Evolutionary conservation across 2,113 vertebrate species (phyloP).

Genomic region (Hypocryptadius cinnamomeus): DNA sequence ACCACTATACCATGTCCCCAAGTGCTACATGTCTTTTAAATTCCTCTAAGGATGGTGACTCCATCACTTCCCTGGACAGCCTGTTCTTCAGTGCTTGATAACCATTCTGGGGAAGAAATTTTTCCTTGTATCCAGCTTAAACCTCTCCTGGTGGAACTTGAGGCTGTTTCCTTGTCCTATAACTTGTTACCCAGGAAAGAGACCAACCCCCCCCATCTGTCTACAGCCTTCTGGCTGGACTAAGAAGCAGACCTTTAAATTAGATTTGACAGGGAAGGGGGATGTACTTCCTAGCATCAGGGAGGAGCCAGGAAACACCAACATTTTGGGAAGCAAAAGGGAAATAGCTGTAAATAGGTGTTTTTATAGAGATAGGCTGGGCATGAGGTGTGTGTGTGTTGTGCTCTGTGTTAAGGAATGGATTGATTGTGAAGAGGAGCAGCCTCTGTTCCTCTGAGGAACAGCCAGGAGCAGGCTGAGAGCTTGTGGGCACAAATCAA

Average conservation of each 20-base stretch:
- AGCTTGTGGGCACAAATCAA: not conserved
- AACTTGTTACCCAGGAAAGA: not conserved
- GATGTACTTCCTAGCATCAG: not conserved
- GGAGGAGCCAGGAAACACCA: not conserved
- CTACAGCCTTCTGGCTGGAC: not conserved
- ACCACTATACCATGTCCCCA: too few species aligned
- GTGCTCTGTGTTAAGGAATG: not conserved
- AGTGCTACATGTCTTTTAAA: not conserved
- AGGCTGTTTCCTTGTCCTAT: not conserved
- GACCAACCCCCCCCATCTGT: not conserved
- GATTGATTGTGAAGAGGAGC: not conserved
- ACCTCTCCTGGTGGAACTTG: not conserved
- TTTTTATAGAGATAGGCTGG: not conserved
- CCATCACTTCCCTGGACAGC: not conserved
- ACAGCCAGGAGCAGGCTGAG: not conserved
- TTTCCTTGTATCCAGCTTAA: not conserved
- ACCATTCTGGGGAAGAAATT: not conserved
- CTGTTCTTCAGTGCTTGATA: not conserved
- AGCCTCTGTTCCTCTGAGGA: not conserved
- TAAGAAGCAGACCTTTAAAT: not conserved
- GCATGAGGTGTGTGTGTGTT: not conserved
- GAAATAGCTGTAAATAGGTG: not conserved
- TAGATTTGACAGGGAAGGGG: not conserved
- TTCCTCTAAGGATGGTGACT: not conserved
- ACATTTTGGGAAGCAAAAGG: not conserved